phyloP scores from a whole-genome alignment of 2,797 vertebrate genomes.

The Poeciliopsis paucimaculata region DNA sequence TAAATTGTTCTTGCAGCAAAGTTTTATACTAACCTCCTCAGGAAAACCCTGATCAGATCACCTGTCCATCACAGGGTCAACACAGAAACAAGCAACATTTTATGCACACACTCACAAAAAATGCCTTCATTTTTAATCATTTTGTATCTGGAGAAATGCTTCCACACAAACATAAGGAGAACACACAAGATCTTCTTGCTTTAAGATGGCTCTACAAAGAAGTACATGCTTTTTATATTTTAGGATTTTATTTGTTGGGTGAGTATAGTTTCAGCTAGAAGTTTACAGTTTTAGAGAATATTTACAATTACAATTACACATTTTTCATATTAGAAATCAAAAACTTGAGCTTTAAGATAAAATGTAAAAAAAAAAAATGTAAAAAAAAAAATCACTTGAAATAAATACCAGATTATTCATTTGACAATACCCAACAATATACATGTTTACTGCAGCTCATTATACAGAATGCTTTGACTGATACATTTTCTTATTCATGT shows the following conservation, averaged over 20 bases:
- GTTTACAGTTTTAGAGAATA: not conserved
- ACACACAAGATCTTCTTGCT: not conserved
- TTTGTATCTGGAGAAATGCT: not conserved
- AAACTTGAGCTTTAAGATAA: not conserved
- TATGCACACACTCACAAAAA: not conserved
- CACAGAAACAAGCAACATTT: not conserved
- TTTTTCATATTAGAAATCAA: not conserved
- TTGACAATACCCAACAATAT: not conserved
- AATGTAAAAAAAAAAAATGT: not conserved
- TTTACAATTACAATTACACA: not conserved
- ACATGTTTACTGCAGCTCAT: not conserved
- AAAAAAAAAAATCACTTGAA: not conserved
- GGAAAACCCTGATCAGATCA: not conserved
- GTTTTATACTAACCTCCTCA: not conserved
- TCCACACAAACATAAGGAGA: not conserved
- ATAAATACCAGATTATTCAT: not conserved
- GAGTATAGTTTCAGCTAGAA: not conserved
- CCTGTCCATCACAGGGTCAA: too few species aligned
- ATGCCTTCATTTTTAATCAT: not conserved
- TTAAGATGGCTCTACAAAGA: not conserved
- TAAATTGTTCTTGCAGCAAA: not conserved
- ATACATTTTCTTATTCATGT: not conserved
- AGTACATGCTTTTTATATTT: not conserved
- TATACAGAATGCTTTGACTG: not conserved
- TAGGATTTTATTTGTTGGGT: not conserved